A percentile compares a stretch with the other conserved stretches of the same genome.
phyloP scores from a whole-genome alignment of 2,797 vertebrate genomes.

The Schizopygopsis malacanthus region DNA sequence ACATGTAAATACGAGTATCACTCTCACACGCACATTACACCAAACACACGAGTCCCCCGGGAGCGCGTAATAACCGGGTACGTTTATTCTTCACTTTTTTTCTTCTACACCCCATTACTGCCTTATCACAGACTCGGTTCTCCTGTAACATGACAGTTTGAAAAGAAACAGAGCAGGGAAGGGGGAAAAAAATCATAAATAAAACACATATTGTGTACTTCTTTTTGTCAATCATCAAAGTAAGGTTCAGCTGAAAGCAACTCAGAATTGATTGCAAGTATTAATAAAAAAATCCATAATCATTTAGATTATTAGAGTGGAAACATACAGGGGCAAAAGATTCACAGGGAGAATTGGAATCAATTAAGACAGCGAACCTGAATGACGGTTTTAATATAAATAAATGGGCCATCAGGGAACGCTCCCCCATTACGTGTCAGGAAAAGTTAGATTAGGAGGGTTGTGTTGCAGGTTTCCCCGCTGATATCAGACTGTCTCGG shows the following conservation, averaged over 20 bases:
- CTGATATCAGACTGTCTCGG: slow-evolving; percentile 56
- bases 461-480: slow-evolving; percentile 53
- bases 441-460: slow-evolving; percentile 66
- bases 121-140: slow-evolving; percentile 61
- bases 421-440: slow-evolving; percentile 63
- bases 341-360: slow-evolving; percentile 59
- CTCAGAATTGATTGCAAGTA: slow-evolving; percentile 35
- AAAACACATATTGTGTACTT: slow-evolving; percentile 17
- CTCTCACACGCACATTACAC: slow-evolving; percentile 52
- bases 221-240: slow-evolving; percentile 55
- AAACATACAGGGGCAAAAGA: slow-evolving; percentile 56
- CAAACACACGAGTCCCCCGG: slow-evolving; percentile 60
- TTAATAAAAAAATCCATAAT: slow-evolving; percentile 63
- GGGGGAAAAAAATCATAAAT: slow-evolving; percentile 14
- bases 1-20: slow-evolving; percentile 67
- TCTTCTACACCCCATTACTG: slow-evolving; percentile 67
- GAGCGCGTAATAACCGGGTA: slow-evolving; percentile 59
- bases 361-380: slow-evolving; percentile 68
- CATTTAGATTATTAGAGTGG: slow-evolving; percentile 65
- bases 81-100: slow-evolving; percentile 46
- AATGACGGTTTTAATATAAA: slow-evolving; percentile 72
- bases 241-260: slow-evolving; percentile 32
- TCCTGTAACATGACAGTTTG: slow-evolving; percentile 60
- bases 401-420: slow-evolving; percentile 68
- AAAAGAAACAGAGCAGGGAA: slow-evolving; percentile 29